Evolutionary conservation across 2,797 vertebrate species (phyloP), one percentile per base, ranked within the genome.

Genomic region (Acipenser oxyrinchus): DNA sequence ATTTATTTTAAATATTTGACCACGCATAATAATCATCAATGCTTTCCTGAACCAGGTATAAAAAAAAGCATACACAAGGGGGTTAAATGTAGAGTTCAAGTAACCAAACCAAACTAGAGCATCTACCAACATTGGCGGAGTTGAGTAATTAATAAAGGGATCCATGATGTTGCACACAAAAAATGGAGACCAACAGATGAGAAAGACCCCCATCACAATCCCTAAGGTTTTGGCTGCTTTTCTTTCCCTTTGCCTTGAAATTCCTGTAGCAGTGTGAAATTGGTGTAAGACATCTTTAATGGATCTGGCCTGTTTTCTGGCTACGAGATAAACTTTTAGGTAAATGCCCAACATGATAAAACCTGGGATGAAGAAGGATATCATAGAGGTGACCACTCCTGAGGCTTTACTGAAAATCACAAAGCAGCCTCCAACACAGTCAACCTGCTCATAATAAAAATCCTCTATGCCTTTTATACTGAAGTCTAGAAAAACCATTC

Each of bases 331-430:
- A 11, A 69, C 57, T 49, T 65, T 69, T 48, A 51, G 48, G 49
- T 69, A 69, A 69, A 69, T 65, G 55, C 55, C 55, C 8, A 65
- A n/a, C 68, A 69, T 69, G 48, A 60, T 69, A 60, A 69, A 59
- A 53, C 51, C 62, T 6, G 68, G 63, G 48, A 69, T 18, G 13
- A 11, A 58, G 60, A 64, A 69, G 6, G 68, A 65, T 37, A 63
- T 15, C 12, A 64, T 51, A 10, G 66, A 67, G 15, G 50, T 61
- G 11, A 67, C 18, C 15, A 67, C 48, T 37, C 57, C 15, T 51
- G 57, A 67, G 6, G 53, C 11, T 23, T 63, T 59, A 10, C 58
- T 62, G 51, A 64, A 52, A 23, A 64, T 15, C 6, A 69, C 50
- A 48, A 18, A 15, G 10, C 68, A 69, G 6, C 63, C 23, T 9